Percentiles rank a stretch among this genome's conserved stretches.
Conservation (phyloP, 2,113 vertebrate species). For the Sinocyclocheilus maitianheensis region DNA sequence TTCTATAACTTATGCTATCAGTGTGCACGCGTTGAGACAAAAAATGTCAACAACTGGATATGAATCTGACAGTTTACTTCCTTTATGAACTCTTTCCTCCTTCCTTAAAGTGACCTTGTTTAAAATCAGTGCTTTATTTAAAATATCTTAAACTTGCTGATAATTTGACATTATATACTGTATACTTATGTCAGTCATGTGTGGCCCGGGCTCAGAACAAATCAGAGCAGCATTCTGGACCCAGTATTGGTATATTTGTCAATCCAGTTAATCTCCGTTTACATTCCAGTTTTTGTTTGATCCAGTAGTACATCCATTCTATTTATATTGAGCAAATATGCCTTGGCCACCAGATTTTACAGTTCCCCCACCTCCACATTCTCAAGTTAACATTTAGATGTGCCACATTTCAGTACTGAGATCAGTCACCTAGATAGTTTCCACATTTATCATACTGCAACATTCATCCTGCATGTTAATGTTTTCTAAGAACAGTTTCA, state of each 20-base stretch:
- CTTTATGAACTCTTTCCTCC: neutral
- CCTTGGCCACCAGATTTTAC: neutral
- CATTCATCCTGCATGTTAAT: neutral
- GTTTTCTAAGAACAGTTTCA: neutral
- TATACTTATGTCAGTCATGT: neutral
- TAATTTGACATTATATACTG: neutral
- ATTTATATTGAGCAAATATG: neutral
- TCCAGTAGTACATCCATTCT: neutral
- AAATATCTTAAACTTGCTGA: neutral
- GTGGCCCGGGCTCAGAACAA: neutral
- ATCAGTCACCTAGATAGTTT: neutral
- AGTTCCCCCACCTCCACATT: neutral
- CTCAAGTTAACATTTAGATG: neutral
- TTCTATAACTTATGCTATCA: neutral
- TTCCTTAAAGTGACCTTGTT: neutral
- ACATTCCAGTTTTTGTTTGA: neutral
- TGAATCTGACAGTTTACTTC: neutral
- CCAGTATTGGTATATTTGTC: neutral
- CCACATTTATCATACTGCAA: neutral
- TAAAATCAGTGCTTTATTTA: slow-evolving; percentile 4
- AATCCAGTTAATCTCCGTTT: neutral
- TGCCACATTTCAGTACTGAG: neutral
- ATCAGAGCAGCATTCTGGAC: neutral
- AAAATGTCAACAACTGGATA: neutral
- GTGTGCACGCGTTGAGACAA: neutral